These are phyloP conservation scores for Cuniculus paca DNA, from an alignment of 2,797 vertebrate species.

Conservation along the genomic window DNA sequence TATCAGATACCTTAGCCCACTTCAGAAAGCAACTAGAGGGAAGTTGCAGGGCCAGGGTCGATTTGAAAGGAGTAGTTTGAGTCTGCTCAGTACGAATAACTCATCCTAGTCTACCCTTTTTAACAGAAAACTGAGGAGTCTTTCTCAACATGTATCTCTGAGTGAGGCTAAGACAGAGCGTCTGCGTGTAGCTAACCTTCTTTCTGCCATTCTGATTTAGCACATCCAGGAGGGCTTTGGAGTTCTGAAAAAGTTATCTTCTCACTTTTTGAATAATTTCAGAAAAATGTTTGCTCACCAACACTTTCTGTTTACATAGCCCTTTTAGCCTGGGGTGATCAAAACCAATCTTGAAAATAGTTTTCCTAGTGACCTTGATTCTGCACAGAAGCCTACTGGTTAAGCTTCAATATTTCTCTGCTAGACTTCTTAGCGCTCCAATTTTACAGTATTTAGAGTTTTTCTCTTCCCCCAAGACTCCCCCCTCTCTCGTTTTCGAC, in stretches of 20 bases:
- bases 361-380: conserved; percentile 39
- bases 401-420: conserved; percentile 57
- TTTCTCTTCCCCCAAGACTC: not conserved
- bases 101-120: not conserved
- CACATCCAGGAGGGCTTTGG: not conserved
- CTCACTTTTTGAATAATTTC: not conserved
- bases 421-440: conserved; percentile 7
- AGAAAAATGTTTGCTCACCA: conserved; percentile 4
- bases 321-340: conserved; percentile 46
- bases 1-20: not conserved
- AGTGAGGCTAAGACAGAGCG: not conserved
- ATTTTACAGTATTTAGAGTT: conserved; percentile 65
- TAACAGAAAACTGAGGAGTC: not conserved
- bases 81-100: not conserved
- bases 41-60: not conserved
- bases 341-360: conserved; percentile 64
- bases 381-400: not conserved
- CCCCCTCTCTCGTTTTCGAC: not conserved
- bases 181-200: not conserved
- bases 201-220: not conserved
- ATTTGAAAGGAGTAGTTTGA: not conserved
- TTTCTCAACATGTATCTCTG: not conserved
- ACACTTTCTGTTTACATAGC: not conserved
- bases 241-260: not conserved
- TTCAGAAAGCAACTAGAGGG: not conserved